These are phyloP conservation scores for Galaxea fascicularis DNA, from an alignment of 92 coral and sea anemone genomes.

Conservation along the genomic window DNA sequence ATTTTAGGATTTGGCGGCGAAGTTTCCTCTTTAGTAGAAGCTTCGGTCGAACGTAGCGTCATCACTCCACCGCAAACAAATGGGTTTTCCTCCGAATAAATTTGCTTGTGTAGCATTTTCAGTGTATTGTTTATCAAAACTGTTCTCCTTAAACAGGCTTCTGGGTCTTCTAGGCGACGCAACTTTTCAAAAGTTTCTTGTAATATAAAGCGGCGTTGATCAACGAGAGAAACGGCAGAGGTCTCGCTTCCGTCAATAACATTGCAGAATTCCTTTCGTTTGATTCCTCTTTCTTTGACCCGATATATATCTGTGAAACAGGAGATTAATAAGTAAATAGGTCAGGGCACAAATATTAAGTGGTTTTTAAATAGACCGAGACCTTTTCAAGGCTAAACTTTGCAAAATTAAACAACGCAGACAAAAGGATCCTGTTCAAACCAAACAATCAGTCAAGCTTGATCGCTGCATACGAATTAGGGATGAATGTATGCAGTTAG, in stretches of 20 bases:
- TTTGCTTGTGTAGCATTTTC: constrained; percentile 85
- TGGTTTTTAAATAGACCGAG: constrained; percentile 54
- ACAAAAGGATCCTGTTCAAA: constrained; percentile 51
- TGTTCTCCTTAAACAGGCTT: constrained; percentile 88
- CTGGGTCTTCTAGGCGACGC: constrained; percentile 93
- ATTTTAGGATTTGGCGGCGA: constrained; percentile 33
- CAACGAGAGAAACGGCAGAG: constrained; percentile 39
- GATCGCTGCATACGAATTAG: constrained; percentile 57
- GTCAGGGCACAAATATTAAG: constrained; percentile 61
- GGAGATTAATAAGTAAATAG: constrained; percentile 64
- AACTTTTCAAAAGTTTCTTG: constrained; percentile 95
- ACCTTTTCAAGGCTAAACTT: constrained; percentile 50
- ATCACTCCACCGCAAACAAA: constrained; percentile 54
- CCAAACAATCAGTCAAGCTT: constrained; percentile 59
- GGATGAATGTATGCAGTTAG: constrained; percentile 40
- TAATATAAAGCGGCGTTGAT: constrained; percentile 72
- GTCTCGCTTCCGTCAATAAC: constrained; percentile 32
- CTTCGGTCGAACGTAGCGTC: constrained; percentile 36
- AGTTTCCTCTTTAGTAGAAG: constrained; percentile 21
- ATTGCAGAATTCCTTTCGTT: constrained; percentile 56
- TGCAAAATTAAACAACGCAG: constrained; percentile 50
- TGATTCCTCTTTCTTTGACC: constrained; percentile 72
- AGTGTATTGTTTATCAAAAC: constrained; percentile 96
- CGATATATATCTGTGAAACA: constrained; percentile 73
- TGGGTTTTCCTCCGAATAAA: constrained; percentile 85